phyloP scores from a whole-genome alignment of 2,797 vertebrate species.

The Anniella stebbinsi region DNA sequence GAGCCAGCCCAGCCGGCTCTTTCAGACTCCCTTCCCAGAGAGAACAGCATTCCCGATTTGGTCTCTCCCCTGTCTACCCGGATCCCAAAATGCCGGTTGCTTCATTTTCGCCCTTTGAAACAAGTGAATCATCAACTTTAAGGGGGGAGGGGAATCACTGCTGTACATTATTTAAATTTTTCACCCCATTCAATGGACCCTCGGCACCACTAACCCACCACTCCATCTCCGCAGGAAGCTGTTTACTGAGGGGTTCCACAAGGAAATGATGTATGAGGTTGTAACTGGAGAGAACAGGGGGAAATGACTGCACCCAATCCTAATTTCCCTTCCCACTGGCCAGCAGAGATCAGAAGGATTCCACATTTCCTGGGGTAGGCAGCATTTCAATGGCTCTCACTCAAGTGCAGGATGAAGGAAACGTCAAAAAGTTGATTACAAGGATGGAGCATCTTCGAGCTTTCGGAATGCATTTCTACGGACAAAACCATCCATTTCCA shows the following conservation, averaged over 20 bases:
- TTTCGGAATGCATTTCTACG: too few species aligned
- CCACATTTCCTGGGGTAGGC: neutral
- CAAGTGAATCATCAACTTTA: constrained; percentile 12
- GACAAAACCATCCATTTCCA: too few species aligned
- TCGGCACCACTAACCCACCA: constrained; percentile 19
- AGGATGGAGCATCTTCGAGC: too few species aligned
- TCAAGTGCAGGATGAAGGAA: too few species aligned
- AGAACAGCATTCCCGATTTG: constrained; percentile 55
- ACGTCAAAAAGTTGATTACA: neutral
- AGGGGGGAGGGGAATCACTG: neutral
- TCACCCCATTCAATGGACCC: neutral
- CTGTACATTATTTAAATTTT: constrained; percentile 3
- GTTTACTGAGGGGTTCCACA: neutral
- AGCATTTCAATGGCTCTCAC: neutral
- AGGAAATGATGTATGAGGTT: neutral
- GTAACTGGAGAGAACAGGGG: neutral
- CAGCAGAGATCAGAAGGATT: constrained; percentile 1
- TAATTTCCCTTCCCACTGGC: neutral
- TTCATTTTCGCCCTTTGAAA: constrained; percentile 60
- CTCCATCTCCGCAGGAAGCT: constrained; percentile 43
- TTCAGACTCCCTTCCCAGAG: constrained; percentile 24
- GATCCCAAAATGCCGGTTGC: constrained; percentile 27
- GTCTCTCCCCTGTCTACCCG: neutral
- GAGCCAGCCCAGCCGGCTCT: constrained; percentile 18
- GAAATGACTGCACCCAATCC: neutral